phyloP scores from a whole-genome alignment of 2,113 vertebrate genomes.

The Connochaetes taurinus region DNA sequence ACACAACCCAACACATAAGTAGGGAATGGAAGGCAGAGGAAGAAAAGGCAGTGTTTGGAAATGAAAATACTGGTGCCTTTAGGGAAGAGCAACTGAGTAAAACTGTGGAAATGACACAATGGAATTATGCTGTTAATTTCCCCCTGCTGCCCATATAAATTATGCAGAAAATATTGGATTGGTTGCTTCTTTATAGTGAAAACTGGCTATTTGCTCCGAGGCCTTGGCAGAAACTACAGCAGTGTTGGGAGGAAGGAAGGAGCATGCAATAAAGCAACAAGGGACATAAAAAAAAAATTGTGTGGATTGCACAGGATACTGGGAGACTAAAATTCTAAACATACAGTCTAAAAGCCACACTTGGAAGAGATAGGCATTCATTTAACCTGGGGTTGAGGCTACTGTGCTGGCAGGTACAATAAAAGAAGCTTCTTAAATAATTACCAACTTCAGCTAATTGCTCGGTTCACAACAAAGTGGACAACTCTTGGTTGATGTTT shows the following conservation, averaged over 20 bases:
- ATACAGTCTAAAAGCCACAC: slow-evolving; percentile 30
- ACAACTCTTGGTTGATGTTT: slow-evolving; percentile 45
- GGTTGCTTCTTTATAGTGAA: slow-evolving; percentile 64
- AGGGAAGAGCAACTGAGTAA: slow-evolving; percentile 54
- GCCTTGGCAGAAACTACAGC: slow-evolving; percentile 42
- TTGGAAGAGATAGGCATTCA: not conserved
- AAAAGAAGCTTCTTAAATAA: slow-evolving; percentile 68
- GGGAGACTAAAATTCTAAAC: slow-evolving; percentile 30
- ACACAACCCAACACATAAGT: slow-evolving; percentile 40
- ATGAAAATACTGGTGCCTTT: slow-evolving; percentile 30
- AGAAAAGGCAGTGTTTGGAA: not conserved
- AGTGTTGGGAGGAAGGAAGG: slow-evolving; percentile 50
- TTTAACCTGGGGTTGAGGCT: slow-evolving; percentile 39
- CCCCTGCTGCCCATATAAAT: slow-evolving; percentile 57
- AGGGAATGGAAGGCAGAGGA: slow-evolving; percentile 33
- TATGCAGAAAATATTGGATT: slow-evolving; percentile 66
- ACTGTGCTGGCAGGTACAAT: slow-evolving; percentile 32
- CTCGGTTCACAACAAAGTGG: slow-evolving; percentile 57
- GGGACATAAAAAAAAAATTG: slow-evolving; percentile 3
- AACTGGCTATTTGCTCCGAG: slow-evolving; percentile 54
- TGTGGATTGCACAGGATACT: not conserved
- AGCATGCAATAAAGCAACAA: slow-evolving; percentile 35
- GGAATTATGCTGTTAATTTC: slow-evolving; percentile 63
- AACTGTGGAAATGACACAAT: slow-evolving; percentile 52
- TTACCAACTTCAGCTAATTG: slow-evolving; percentile 67